Conservation (phyloP, 2,888 invertebrate genomes). For the Brachynemurus nebulosus region DNA sequence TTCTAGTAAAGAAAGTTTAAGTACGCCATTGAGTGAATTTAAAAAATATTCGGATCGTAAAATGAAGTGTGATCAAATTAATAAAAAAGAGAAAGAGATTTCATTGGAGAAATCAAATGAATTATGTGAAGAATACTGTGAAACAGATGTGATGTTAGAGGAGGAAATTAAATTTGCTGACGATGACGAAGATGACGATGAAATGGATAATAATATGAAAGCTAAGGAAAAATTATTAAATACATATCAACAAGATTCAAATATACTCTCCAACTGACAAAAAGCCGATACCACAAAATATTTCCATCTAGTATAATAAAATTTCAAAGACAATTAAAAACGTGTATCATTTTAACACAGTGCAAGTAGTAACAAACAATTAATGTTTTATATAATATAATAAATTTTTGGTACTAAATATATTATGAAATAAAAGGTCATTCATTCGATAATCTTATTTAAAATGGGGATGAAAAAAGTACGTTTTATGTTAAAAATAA, state of each 20-base stretch:
- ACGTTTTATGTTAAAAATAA: too few species aligned
- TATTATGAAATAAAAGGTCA: too few species aligned
- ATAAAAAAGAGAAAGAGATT: constrained; percentile 43
- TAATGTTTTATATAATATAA: too few species aligned
- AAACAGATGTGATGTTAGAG: constrained; percentile 27
- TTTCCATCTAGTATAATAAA: neutral
- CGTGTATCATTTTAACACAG: too few species aligned
- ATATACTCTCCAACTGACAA: neutral
- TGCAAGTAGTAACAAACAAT: too few species aligned
- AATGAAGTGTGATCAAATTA: neutral
- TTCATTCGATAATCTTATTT: too few species aligned
- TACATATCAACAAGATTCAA: neutral
- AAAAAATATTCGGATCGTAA: neutral
- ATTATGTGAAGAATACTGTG: constrained; percentile 38
- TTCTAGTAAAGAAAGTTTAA: neutral
- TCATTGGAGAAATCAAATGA: constrained; percentile 51
- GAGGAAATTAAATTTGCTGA: constrained; percentile 59
- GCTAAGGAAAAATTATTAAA: too few species aligned
- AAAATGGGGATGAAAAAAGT: too few species aligned
- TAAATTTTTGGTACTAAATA: too few species aligned
- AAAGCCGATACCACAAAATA: neutral
- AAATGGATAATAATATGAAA: constrained; percentile 10
- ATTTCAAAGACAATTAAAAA: too few species aligned
- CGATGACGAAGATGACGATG: constrained; percentile 42
- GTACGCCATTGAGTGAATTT: neutral